Evolutionary conservation across 2,888 invertebrate species (phyloP).

Genomic region (Petrolisthes manimaculis): DNA sequence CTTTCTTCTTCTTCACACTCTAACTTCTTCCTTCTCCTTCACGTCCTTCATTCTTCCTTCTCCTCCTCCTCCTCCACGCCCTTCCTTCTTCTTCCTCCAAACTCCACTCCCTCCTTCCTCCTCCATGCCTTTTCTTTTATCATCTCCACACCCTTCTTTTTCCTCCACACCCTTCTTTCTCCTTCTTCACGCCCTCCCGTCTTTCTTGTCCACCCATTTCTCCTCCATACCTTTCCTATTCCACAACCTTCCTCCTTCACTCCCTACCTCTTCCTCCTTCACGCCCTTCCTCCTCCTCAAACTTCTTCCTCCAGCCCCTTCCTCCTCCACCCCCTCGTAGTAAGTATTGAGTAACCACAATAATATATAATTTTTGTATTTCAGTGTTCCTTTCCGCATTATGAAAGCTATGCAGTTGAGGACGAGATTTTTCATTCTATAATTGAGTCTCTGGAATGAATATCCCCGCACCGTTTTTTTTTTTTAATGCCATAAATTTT

Average conservation of each 20-base stretch:
- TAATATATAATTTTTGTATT: too few relatives aligned
- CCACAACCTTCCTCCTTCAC: background rate
- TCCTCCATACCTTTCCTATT: background rate
- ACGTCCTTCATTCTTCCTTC: background rate
- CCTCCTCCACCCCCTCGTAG: background rate
- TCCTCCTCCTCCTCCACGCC: background rate
- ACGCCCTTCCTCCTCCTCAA: background rate
- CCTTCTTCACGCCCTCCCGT: background rate
- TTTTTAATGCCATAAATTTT: too few relatives aligned
- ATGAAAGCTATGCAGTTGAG: too few relatives aligned
- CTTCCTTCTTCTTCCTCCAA: background rate
- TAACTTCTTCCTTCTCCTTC: background rate
- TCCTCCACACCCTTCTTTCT: background rate
- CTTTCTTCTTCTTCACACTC: background rate
- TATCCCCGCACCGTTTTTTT: too few relatives aligned
- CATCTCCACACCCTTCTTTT: background rate
- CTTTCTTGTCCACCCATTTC: background rate
- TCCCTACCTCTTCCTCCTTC: background rate
- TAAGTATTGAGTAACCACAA: background rate
- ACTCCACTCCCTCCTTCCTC: background rate
- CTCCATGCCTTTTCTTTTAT: background rate
- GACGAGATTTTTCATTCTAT: too few relatives aligned
- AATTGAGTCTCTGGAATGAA: too few relatives aligned
- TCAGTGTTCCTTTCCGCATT: too few relatives aligned
- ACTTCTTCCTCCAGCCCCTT: background rate